Evolutionary conservation across 2,888 invertebrate species (phyloP).

Genomic region (Sepiola atlantica): DNA sequence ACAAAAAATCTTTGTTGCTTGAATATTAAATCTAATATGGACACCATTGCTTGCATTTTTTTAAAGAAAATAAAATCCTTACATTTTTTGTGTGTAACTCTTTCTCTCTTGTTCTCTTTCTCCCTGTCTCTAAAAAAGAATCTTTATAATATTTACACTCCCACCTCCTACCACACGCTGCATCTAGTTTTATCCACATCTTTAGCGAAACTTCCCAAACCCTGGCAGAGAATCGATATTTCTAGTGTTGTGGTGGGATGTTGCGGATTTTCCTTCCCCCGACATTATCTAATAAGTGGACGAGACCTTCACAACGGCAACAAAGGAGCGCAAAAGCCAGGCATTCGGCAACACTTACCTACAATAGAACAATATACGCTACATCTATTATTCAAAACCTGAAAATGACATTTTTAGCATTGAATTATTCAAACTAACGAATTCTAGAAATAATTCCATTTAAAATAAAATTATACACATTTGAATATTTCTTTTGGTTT

Average conservation of each 20-base stretch:
- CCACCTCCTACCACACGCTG: neutral
- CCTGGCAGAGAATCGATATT: neutral
- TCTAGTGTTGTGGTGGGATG: neutral
- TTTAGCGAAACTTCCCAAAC: conserved; percentile 4
- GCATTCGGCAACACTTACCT: neutral
- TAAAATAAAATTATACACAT: neutral
- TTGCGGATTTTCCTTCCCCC: neutral
- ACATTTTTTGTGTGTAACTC: neutral
- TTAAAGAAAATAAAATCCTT: neutral
- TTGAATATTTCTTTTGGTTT: neutral
- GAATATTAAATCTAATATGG: conserved; percentile 32
- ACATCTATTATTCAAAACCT: neutral
- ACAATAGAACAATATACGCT: conserved; percentile 19
- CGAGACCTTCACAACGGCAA: conserved; percentile 15
- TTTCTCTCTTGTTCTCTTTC: no score
- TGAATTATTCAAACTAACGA: conserved; percentile 12
- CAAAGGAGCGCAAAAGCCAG: neutral
- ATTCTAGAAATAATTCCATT: neutral
- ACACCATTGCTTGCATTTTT: neutral
- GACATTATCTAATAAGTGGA: neutral
- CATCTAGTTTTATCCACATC: neutral
- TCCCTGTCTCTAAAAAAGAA: neutral
- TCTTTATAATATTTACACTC: neutral
- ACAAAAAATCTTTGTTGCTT: neutral
- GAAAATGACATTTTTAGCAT: neutral